These are phyloP conservation scores for Lithophane ornitopus DNA, from an alignment of 2,888 invertebrate species.

Conservation along the genomic window DNA sequence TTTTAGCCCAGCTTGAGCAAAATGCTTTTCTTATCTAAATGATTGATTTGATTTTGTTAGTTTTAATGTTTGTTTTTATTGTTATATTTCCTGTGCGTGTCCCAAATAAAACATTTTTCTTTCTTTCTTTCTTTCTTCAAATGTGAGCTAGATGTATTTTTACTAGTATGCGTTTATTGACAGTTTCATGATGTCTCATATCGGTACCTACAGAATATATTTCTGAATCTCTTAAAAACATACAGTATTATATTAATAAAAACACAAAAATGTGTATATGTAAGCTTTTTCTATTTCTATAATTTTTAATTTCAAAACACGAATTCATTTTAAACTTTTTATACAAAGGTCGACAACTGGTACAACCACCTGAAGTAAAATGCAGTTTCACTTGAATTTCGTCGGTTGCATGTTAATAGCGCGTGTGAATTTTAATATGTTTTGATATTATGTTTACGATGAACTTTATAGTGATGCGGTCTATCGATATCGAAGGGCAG, in stretches of 20 bases:
- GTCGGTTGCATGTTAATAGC: slow-evolving; percentile 62
- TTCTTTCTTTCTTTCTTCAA: no score
- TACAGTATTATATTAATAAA: not conserved
- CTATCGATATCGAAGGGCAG: not conserved
- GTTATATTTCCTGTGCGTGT: no score
- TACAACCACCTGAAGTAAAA: slow-evolving; percentile 30
- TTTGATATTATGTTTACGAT: slow-evolving; percentile 56
- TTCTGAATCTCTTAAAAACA: not conserved
- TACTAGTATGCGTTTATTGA: not conserved
- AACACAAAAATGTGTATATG: not conserved
- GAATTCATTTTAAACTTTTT: not conserved
- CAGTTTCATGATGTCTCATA: not conserved
- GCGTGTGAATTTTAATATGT: slow-evolving; percentile 68
- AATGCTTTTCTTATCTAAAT: not conserved
- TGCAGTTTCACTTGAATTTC: slow-evolving; percentile 66
- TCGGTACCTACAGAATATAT: not conserved
- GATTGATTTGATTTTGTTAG: no score
- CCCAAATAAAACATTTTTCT: no score
- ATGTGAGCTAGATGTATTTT: not conserved
- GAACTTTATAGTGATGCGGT: slow-evolving; percentile 41
- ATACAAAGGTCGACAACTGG: not conserved
- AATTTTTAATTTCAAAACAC: not conserved
- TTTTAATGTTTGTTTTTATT: no score
- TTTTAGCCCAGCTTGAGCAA: not conserved
- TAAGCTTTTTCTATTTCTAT: not conserved